Evolutionary conservation across 2,888 invertebrate genomes (phyloP), one percentile per base, ranked within the genome.

Genomic region (Eulithis prunata): DNA sequence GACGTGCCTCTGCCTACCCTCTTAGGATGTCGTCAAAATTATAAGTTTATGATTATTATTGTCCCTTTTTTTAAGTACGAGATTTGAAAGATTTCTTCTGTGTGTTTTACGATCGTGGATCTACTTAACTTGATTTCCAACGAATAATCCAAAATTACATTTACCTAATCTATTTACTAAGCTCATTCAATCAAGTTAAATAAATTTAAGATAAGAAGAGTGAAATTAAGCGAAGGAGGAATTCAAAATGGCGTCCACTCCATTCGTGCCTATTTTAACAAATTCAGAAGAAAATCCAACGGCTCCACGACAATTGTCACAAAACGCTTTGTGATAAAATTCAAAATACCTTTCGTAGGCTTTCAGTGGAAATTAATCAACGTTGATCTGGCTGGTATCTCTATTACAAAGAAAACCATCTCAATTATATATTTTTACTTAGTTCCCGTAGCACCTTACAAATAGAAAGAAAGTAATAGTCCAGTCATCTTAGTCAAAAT

Each of bases 321-420:
- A 60, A 64, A 65, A 67, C 38, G 67, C 54, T 67, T 64, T 53
- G 63, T 64, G 53, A 38, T 6, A 38, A 41, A 41, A 63, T 67
- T 60, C 49, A 12, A 28, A 66, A 66, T 58, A 38, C 51, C 41
- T 59, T 59, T 21, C 32, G n/a, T n/a, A 58, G 21, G 51, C 13
- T 14, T 62, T 64, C 13, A 7, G 32, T 28, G n/a, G 41, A 41
- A 64, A 58, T 57, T 32, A 54, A 54, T 58, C 57, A 63, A 46
- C 54, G 4, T 10, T 13, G n/a, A 56, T 49, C 45, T 36, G 53
- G 11, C 41, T 58, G 54, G 10, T 47, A 3, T 21, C 38, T 58
- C 51, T 51, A 41, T 56, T 32, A 57, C 36, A 57, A 36, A 32
- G 32, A 36, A 53, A 21, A 49, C 8, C 21, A 21, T 49, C 4